Percentiles rank a stretch among this genome's conserved stretches.
Conservation (phyloP, 2,113 vertebrate genomes). For the Lepus europaeus region DNA sequence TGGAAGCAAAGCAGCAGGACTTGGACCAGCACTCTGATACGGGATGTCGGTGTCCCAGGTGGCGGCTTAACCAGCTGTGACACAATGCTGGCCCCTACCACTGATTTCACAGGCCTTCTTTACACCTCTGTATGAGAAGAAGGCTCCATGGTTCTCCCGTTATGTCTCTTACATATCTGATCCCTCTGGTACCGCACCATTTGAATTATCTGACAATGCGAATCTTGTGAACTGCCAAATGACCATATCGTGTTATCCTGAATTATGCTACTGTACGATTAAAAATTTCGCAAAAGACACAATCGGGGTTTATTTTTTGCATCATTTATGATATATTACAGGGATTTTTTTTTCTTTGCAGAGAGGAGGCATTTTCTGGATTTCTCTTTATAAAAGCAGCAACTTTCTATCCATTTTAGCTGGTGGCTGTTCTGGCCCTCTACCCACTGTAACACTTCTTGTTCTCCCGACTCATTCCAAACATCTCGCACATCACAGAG, state of each 20-base stretch:
- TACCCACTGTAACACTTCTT: background rate
- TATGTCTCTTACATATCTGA: constrained; percentile 46
- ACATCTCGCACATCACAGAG: background rate
- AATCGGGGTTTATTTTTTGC: background rate
- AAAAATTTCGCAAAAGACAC: constrained; percentile 23
- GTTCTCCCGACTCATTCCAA: background rate
- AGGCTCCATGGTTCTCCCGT: background rate
- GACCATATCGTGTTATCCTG: background rate
- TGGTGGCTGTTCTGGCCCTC: background rate
- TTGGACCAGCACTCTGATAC: too few relatives aligned
- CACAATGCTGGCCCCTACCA: too few relatives aligned
- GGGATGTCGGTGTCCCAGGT: too few relatives aligned
- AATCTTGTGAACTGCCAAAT: constrained; percentile 60
- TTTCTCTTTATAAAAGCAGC: background rate
- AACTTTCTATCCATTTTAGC: background rate
- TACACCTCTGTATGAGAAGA: constrained; percentile 1
- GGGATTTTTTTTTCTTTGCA: background rate
- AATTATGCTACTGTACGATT: constrained; percentile 36
- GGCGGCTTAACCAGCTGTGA: too few relatives aligned
- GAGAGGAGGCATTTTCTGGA: background rate
- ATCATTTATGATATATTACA: background rate
- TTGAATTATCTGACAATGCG: constrained; percentile 35
- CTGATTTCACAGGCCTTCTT: background rate
- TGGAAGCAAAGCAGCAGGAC: too few relatives aligned
- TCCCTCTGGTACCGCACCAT: constrained; percentile 18